Conservation (phyloP, 2,113 vertebrate species). For the Gallinago media region DNA sequence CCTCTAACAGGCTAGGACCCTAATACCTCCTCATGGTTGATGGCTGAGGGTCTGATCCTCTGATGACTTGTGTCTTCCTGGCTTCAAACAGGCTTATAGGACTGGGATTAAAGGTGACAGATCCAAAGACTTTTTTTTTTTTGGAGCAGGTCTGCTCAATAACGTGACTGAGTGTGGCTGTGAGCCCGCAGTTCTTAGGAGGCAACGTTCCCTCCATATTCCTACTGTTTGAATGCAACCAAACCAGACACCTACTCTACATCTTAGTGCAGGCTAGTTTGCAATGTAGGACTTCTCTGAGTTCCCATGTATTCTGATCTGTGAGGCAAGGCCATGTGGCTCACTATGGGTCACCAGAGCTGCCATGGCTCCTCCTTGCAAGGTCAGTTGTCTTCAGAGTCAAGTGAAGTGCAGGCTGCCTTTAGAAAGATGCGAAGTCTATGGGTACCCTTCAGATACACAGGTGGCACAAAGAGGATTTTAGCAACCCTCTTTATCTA, state of each 20-base stretch:
- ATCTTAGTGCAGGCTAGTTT: background rate
- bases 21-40: background rate
- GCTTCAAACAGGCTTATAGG: background rate
- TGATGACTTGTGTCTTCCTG: background rate
- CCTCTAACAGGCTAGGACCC: background rate
- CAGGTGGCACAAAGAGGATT: too few species aligned
- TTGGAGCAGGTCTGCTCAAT: background rate
- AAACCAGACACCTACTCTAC: background rate
- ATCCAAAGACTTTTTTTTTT: background rate
- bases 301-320: background rate
- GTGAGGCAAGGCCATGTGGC: background rate
- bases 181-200: background rate
- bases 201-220: background rate
- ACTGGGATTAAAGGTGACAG: background rate
- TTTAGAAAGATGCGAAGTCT: background rate
- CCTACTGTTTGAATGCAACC: background rate
- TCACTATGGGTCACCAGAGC: background rate
- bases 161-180: rapidly evolving
- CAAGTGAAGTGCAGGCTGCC: background rate
- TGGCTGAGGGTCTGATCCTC: background rate
- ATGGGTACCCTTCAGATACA: background rate
- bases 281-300: background rate
- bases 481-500: too few species aligned
- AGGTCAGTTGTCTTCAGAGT: background rate
- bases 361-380: background rate